A percentile compares a stretch with the other conserved stretches of the same genome.
These are phyloP conservation scores for Frankliniella intonsa DNA, from an alignment of 2,888 invertebrate genomes.

Conservation along the genomic window DNA sequence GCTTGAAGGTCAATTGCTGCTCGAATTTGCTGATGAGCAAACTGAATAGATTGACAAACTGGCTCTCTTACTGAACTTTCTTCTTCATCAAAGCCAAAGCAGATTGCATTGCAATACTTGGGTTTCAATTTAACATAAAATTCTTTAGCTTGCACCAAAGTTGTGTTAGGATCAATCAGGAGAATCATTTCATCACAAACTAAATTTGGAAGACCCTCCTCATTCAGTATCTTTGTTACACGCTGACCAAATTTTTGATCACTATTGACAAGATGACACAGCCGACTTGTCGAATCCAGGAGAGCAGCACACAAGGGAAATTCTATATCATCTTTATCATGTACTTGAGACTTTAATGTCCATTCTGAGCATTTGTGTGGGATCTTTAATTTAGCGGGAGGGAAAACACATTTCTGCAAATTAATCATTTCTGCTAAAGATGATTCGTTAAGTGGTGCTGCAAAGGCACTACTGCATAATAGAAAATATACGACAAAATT, in stretches of 20 bases:
- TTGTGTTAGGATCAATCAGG: not conserved
- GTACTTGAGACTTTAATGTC: not conserved
- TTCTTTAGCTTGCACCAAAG: not conserved
- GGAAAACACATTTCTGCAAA: not conserved
- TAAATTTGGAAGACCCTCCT: not conserved
- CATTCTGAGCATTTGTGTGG: not conserved
- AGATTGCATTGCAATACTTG: not conserved
- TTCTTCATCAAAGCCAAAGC: not conserved
- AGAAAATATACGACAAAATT: not conserved
- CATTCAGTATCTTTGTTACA: not conserved
- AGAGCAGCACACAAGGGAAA: not conserved
- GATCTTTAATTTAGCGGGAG: not conserved
- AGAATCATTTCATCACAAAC: not conserved
- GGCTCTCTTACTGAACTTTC: not conserved
- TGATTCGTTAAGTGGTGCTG: not conserved
- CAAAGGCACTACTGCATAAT: not conserved
- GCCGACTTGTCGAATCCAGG: not conserved
- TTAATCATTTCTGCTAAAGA: not conserved
- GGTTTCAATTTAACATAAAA: not conserved
- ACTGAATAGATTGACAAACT: not conserved
- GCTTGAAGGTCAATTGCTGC: not conserved
- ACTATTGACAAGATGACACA: not conserved
- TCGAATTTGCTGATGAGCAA: slow-evolving; percentile 10
- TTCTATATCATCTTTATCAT: not conserved
- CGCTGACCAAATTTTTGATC: not conserved